These are phyloP conservation scores for Pagetopsis macropterus DNA, from an alignment of 2,797 vertebrate species.

Conservation along the genomic window DNA sequence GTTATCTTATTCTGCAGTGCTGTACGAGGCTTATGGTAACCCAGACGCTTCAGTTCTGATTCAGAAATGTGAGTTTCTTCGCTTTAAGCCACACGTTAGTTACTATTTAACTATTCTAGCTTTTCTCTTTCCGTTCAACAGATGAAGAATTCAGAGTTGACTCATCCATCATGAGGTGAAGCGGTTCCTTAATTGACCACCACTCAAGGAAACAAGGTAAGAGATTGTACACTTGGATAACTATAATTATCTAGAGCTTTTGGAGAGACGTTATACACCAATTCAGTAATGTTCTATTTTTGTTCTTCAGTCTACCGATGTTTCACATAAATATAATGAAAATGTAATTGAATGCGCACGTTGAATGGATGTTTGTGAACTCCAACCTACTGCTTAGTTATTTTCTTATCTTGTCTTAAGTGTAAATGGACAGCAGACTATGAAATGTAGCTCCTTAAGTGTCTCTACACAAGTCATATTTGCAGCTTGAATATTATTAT, in stretches of 20 bases:
- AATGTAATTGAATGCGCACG: slow-evolving; percentile 5
- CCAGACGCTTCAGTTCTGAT: slow-evolving; percentile 73
- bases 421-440: background rate
- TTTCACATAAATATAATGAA: slow-evolving; percentile 16
- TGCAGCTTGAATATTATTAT: background rate
- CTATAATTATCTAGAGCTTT: slow-evolving; percentile 6
- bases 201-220: slow-evolving; percentile 50
- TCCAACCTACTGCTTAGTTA: too few relatives aligned
- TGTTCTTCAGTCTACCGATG: slow-evolving; percentile 12
- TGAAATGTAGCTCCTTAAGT: background rate
- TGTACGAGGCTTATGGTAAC: slow-evolving; percentile 60
- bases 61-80: slow-evolving; percentile 45
- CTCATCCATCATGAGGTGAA: slow-evolving; percentile 29
- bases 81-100: too few relatives aligned
- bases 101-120: background rate
- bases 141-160: slow-evolving; percentile 28
- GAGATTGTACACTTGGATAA: background rate
- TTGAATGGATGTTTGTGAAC: background rate
- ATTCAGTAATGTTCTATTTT: slow-evolving; percentile 31
- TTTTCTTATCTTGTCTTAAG: background rate
- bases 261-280: slow-evolving; percentile 12
- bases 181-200: slow-evolving; percentile 5
- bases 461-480: background rate
- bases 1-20: slow-evolving; percentile 38
- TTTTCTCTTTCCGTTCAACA: slow-evolving; percentile 43